Evolutionary conservation across 2,113 vertebrate species (phyloP).

Genomic region (Siniperca knerii): DNA sequence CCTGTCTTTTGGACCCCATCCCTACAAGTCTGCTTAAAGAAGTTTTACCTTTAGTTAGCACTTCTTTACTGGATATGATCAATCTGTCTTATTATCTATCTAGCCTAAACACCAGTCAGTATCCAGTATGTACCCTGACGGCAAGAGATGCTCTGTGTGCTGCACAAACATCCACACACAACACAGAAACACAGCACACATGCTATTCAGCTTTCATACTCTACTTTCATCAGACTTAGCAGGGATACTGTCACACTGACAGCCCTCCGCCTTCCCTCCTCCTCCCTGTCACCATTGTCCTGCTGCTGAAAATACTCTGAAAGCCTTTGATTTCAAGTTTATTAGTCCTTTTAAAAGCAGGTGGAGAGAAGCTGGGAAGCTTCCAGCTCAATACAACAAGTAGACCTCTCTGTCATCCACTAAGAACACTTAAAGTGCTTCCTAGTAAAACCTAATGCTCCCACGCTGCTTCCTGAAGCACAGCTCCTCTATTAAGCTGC

Average conservation of each 20-base stretch:
- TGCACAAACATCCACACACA: conserved; percentile 34
- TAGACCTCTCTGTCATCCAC: conserved; percentile 8
- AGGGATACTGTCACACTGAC: conserved; percentile 1
- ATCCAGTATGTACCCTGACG: conserved; percentile 9
- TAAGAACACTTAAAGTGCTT: conserved; percentile 2
- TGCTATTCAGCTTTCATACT: conserved; percentile 18
- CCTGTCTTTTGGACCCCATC: no score
- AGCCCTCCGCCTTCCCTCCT: conserved; percentile 19
- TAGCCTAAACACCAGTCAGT: conserved; percentile 35
- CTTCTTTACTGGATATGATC: no score
- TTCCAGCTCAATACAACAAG: conserved; percentile 9
- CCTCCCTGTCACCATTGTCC: conserved; percentile 29
- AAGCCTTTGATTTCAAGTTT: conserved; percentile 26
- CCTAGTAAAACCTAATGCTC: conserved; percentile 19
- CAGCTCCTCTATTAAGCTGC: conserved; percentile 9
- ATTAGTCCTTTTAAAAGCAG: conserved; percentile 27
- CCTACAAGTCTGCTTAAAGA: no score
- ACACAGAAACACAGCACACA: conserved; percentile 13
- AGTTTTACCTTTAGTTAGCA: no score
- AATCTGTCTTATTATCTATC: background rate
- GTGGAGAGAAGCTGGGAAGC: conserved; percentile 1
- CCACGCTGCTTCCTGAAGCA: background rate
- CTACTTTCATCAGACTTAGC: conserved; percentile 22
- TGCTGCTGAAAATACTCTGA: conserved; percentile 19
- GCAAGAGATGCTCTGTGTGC: conserved; percentile 28